These are phyloP conservation scores for Dipodomys spectabilis DNA, from an alignment of 2,113 vertebrate genomes.

Conservation along the genomic window DNA sequence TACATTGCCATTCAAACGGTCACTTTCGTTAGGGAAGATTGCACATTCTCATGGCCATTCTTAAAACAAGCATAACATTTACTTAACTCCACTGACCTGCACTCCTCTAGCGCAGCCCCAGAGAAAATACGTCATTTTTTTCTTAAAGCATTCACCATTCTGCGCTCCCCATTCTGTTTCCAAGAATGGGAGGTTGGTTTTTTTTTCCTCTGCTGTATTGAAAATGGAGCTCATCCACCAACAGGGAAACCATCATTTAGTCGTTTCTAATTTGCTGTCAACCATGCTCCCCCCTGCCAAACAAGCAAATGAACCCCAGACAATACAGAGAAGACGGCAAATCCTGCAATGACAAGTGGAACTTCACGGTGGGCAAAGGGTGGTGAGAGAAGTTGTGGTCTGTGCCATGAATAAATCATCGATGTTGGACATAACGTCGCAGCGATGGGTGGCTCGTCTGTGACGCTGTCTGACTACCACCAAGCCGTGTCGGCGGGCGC, in stretches of 20 bases:
- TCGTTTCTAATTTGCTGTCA: neutral
- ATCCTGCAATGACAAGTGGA: neutral
- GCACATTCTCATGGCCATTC: neutral
- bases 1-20: neutral
- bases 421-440: neutral
- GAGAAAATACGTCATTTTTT: constrained; percentile 14
- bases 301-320: constrained; percentile 7
- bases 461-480: neutral
- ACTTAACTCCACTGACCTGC: constrained; percentile 27
- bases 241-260: neutral
- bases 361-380: neutral
- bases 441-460: neutral
- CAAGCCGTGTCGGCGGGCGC: neutral
- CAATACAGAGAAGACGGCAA: neutral
- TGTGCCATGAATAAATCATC: neutral
- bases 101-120: constrained; percentile 34
- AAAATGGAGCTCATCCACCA: neutral
- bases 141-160: constrained; percentile 2
- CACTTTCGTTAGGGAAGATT: constrained; percentile 26
- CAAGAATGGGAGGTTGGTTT: neutral
- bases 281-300: neutral
- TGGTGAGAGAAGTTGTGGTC: neutral
- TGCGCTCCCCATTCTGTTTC: neutral
- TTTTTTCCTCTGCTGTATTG: neutral
- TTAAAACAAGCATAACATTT: constrained; percentile 28